Percentiles rank a stretch among this genome's conserved stretches.
These are phyloP conservation scores for Periophthalmus modestus DNA, from an alignment of 2,113 vertebrate genomes.

Conservation along the genomic window DNA sequence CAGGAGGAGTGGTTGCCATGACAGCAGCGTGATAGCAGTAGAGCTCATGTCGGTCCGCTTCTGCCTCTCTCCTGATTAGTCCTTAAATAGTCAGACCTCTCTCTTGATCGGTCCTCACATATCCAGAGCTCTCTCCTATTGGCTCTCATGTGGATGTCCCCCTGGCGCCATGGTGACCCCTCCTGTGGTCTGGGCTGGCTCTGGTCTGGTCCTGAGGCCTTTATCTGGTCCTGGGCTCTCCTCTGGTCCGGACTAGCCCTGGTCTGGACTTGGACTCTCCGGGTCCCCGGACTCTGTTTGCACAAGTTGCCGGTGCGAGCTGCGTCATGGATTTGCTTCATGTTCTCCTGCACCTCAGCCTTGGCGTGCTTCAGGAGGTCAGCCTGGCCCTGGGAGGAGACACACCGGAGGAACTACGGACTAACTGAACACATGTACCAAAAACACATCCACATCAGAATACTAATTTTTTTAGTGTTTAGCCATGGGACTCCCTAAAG, in stretches of 20 bases:
- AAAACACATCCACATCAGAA: too few relatives aligned
- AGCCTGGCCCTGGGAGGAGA: constrained; percentile 85
- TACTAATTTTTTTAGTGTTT: too few relatives aligned
- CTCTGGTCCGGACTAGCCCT: constrained; percentile 76
- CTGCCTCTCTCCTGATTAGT: constrained; percentile 1
- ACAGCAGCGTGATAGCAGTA: constrained; percentile 10
- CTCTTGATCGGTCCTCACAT: background rate
- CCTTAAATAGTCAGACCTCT: background rate
- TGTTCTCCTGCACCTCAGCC: constrained; percentile 89
- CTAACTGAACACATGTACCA: too few relatives aligned
- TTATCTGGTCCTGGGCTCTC: constrained; percentile 3
- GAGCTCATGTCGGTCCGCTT: background rate
- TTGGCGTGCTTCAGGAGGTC: constrained; percentile 91
- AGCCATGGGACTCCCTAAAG: too few relatives aligned
- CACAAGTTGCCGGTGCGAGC: constrained; percentile 87
- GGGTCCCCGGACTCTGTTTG: constrained; percentile 69
- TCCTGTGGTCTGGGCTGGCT: background rate
- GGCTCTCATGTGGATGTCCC: constrained; percentile 15
- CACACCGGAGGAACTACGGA: too few relatives aligned
- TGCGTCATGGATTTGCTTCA: constrained; percentile 92
- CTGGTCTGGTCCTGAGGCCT: background rate
- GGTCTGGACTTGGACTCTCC: constrained; percentile 48
- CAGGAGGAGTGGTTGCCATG: constrained; percentile 7
- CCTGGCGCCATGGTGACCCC: background rate
- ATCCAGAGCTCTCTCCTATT: background rate